phyloP scores from a whole-genome alignment of 2,797 vertebrate genomes.

The Myiothlypis chrysogaster region DNA sequence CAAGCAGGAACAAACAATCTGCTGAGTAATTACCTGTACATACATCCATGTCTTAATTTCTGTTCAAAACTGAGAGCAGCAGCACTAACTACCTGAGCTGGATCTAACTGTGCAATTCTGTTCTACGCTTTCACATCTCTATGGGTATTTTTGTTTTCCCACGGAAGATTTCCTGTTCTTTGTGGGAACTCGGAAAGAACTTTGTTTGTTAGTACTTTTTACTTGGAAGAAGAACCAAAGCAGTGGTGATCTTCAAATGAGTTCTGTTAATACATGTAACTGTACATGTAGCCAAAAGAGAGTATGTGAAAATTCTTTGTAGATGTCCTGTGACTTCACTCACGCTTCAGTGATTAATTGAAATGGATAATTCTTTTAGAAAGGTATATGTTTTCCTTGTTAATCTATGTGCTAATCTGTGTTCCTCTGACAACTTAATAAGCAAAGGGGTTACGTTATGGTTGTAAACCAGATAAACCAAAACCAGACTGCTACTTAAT shows the following conservation, averaged over 20 bases:
- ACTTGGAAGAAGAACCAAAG: not conserved
- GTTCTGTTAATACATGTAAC: not conserved
- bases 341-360: conserved; percentile 7
- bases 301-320: not conserved
- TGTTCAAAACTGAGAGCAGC: not conserved
- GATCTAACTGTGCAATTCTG: not conserved
- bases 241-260: not conserved
- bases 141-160: not conserved
- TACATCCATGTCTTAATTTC: not conserved
- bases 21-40: not conserved
- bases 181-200: not conserved
- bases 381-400: conserved; percentile 27
- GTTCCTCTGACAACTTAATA: conserved; percentile 18
- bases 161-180: not conserved
- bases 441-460: not conserved
- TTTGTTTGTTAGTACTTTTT: not conserved
- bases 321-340: conserved; percentile 9
- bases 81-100: not conserved
- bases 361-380: conserved; percentile 35
- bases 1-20: not conserved
- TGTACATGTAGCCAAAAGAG: not conserved
- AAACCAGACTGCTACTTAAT: conserved; percentile 20
- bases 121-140: not conserved
- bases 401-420: conserved; percentile 43
- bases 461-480: conserved; percentile 29